Evolutionary conservation across 2,888 invertebrate genomes (phyloP).

Genomic region (Drosophila sordidula): DNA sequence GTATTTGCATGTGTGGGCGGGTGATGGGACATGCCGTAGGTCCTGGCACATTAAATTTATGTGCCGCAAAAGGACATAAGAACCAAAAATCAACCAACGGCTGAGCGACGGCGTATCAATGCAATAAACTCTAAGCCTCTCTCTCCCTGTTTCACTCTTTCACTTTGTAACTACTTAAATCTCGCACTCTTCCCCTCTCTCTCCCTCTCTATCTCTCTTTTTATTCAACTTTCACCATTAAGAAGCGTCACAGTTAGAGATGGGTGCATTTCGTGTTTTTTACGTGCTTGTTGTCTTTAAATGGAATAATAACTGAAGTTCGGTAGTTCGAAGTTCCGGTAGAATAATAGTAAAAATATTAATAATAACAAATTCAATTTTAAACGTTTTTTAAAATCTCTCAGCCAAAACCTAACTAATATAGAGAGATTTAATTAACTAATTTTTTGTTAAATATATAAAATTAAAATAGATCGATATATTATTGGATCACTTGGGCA

Average conservation of each 20-base stretch:
- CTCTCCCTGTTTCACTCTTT: background rate
- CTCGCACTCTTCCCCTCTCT: background rate
- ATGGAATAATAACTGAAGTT: no score
- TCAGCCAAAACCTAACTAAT: no score
- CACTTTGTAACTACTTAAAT: background rate
- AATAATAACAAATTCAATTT: no score
- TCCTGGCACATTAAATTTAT: constrained; percentile 70
- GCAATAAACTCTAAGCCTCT: constrained; percentile 44
- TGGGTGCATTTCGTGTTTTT: constrained; percentile 1
- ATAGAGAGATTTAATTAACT: no score
- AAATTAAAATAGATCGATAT: no score
- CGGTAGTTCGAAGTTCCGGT: no score
- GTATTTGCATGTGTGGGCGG: constrained; percentile 19
- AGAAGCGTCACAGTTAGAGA: constrained; percentile 14
- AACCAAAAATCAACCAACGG: constrained; percentile 66
- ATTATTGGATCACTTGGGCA: no score
- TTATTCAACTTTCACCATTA: constrained; percentile 8
- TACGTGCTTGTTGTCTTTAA: background rate
- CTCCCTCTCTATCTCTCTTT: constrained; percentile 1
- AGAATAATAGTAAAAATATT: no score
- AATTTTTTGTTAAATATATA: no score
- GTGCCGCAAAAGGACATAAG: constrained; percentile 61
- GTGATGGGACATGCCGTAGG: constrained; percentile 16
- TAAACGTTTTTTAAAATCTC: no score
- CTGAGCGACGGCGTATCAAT: constrained; percentile 69